Base-by-base conservation (phyloP, 2,888 invertebrate species). In the Rhabditophanes sp. region DNA sequence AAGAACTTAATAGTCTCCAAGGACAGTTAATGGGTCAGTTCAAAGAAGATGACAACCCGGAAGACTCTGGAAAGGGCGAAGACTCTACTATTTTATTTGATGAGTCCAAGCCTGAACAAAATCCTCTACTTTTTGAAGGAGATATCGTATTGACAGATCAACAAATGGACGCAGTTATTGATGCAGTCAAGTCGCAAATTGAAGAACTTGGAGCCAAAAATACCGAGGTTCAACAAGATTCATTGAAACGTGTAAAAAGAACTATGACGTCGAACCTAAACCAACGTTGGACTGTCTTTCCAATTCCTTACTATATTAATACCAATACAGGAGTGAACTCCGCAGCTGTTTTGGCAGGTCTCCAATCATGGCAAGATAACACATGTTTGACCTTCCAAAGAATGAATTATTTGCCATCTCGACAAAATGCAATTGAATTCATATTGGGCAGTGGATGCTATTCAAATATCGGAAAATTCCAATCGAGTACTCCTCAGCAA, bases 101-200 rank as follows among this genome's bases (percentile, higher is more conserved):
- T 11, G n/a, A 19, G 23, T 15, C 16, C 7, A 11, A 26, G 19
- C 53, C 53, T 6, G 48, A 50, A 19, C 37, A 48, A 15, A 33
- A 41, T 20, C 54, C 57, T 4, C 52, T 50, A 25, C 44, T 58
- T n/a, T 58, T 58, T 33, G 56, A 58, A 40, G 58, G 58, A 35
- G 58, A 58, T 33, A 53, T 58, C 37, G 41, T 59, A 22, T 33
- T 58, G 21, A 56, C 49, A 2, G 39, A 44, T 25, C 45, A 47
- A 14, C 56, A 58, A 29, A 42, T 55, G 46, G 42, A 49, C 17
- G 35, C 35, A 8, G 33, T 53, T 6, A 16, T 53, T 6, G 32
- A 21, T 48, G 50, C 7, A 12, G 33, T 28, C 15, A 12, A 16
- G 7, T 14, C 8, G 9, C 15, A 2, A 7, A 35, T 35, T 36